phyloP scores from a whole-genome alignment of 2,888 invertebrate species.

The Acrocyrtus sp. region DNA sequence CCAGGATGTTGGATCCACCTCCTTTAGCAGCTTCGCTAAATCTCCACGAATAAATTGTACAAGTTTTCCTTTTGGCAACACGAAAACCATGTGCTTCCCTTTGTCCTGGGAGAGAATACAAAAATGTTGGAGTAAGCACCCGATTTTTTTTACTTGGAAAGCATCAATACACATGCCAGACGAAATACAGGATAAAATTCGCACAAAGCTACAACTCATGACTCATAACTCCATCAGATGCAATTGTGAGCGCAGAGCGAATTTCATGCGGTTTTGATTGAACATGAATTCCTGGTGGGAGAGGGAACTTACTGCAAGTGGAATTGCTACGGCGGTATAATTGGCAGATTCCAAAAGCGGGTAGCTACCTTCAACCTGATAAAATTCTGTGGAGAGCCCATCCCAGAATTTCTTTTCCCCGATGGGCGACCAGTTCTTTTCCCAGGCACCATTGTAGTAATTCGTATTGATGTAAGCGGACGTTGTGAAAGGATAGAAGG shows the following conservation, averaged over 20 bases:
- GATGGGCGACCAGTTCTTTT: conserved; percentile 36
- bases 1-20: conserved; percentile 45
- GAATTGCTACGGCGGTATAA: conserved; percentile 50
- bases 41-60: conserved; percentile 52
- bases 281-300: no score
- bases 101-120: conserved; percentile 30
- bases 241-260: no score
- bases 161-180: background rate
- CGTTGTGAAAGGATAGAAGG: conserved; percentile 54
- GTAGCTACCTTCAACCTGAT: conserved; percentile 48
- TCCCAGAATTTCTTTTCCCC: conserved; percentile 53
- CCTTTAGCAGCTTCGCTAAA: conserved; percentile 33
- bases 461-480: conserved; percentile 55
- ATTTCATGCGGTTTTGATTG: no score
- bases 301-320: conserved; percentile 42
- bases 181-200: no score
- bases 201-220: no score
- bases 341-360: conserved; percentile 37
- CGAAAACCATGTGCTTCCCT: conserved; percentile 50
- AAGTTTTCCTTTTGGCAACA: conserved; percentile 50
- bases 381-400: conserved; percentile 47
- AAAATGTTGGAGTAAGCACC: background rate
- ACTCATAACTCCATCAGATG: no score
- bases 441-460: conserved; percentile 48
- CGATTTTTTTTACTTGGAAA: background rate